Evolutionary conservation across 92 coral and sea anemone genomes (phyloP), one percentile per base, ranked within the genome.

Genomic region (Porites cylindrica): DNA sequence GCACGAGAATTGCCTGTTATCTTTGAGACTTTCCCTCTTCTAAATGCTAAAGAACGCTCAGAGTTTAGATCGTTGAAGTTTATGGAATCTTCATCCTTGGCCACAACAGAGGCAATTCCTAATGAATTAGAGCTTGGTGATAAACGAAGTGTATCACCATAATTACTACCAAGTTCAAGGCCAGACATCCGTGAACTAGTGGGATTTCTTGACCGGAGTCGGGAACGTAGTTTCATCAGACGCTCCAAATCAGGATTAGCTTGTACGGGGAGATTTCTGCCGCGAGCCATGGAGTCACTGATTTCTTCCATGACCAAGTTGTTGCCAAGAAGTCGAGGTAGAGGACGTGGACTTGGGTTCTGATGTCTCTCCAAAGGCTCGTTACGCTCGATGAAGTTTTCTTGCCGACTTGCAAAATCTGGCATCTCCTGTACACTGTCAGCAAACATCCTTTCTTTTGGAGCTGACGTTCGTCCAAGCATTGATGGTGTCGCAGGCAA

Each of bases 211-310:
- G 80, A 50, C n/a, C 81, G 62, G 61, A 60, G 65, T 13, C 52
- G 23, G 10, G 87, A 83, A 3, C 47, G 87, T 16, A 83, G 32
- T 80, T 50, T 83, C 73, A 83, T 60, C 52, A 82, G 20, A n/a
- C 78, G 86, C 52, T 75, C 58, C 64, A 72, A 11, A 60, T 83
- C 87, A 12, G 56, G 81, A 80, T 70, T 82, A 10, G 38, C 56
- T 82, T 75, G 87, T 74, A 63, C 24, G 43, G 92, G 95, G 26
- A 85, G 86, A 51, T 62, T 89, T 70, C 74, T 89, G n/a, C 92
- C 95, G 21, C 95, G 88, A 1, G 95, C 95, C 24, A 86, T 81
- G 63, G 70, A 89, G 77, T 92, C 95, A 52, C 89, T 86, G 51
- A 88, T 84, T 81, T 89, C 95, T 66, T 92, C 95, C 77, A 92